Evolutionary conservation across 2,113 vertebrate species (phyloP).

Genomic region (Psammodynastes pulverulentus): DNA sequence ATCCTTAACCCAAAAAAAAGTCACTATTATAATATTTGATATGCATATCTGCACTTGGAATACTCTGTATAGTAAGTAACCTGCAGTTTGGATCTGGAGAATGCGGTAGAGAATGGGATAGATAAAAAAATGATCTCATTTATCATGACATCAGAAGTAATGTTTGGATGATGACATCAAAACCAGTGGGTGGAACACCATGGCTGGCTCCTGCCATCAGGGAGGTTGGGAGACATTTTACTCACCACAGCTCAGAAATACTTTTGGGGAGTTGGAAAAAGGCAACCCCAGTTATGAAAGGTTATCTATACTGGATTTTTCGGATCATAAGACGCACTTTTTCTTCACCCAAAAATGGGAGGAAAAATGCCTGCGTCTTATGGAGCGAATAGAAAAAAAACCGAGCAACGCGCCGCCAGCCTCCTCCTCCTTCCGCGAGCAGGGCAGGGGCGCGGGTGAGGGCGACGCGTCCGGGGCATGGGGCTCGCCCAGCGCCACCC

Average conservation of each 20-base stretch:
- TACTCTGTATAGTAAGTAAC: neutral
- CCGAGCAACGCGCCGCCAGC: too few species aligned
- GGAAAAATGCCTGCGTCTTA: too few species aligned
- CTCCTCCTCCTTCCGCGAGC: too few species aligned
- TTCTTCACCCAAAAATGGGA: too few species aligned
- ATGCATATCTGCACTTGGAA: neutral
- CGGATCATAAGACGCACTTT: too few species aligned
- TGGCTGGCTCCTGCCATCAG: neutral
- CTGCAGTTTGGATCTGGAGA: neutral
- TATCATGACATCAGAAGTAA: neutral
- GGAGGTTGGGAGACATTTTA: neutral
- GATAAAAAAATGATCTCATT: neutral
- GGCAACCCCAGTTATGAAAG: neutral
- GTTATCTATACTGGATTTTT: too few species aligned
- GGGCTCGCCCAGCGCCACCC: too few species aligned
- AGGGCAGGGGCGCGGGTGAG: too few species aligned
- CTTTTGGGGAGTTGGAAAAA: neutral
- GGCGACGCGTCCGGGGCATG: too few species aligned
- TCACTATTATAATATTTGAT: neutral
- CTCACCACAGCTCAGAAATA: neutral
- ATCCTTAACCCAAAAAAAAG: neutral
- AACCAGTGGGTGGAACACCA: neutral
- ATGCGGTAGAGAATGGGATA: neutral
- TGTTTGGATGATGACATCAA: neutral
- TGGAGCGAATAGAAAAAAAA: too few species aligned